Evolutionary conservation across 2,888 invertebrate species (phyloP), one percentile per base, ranked within the genome.

Genomic region (Nasonia oneida): DNA sequence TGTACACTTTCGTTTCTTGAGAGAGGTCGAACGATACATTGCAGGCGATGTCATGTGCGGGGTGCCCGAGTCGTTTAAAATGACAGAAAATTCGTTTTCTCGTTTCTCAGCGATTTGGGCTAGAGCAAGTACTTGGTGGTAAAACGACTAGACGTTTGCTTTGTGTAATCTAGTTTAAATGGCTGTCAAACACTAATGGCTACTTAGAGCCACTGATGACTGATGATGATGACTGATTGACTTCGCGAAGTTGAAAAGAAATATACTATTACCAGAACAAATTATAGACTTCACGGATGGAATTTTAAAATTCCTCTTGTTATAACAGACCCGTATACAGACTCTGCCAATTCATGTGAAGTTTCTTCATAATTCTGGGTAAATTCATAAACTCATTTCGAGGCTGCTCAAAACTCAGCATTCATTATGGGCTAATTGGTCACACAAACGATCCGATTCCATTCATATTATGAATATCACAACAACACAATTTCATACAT

Each of bases 341-440:
- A 67, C 33, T 67, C 29, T 29, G 14, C 8, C 23, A 33, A 67
- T 33, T 67, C 29, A 33, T 67, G 64, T 14, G 14, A 14, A 67
- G 14, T 23, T 23, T 67, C 23, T 29, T 67, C 64, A 23, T 33
- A 29, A 12, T 67, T 67, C 67, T 29, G 67, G 67, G 67, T 67
- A 67, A 67, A 67, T 67, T 33, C 33, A 67, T 29, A 67, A 29
- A 29, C 33, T 67, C 67, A 67, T 67, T 67, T 67, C 67, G 33
- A 67, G 15, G 67, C 67, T 67, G 3, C 33, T 67, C 29, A 14
- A 67, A n/a, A 33, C 33, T 67, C 29, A 29, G 15, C 23, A 14
- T 67, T 29, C 67, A 67, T 67, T 29, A 64, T 64, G 64, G 23
- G 64, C 5, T 23, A 61, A 15, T 6, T 12, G 15, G 15, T 61